Conservation (phyloP, 1,140 invertebrate genomes). For the Vollenhovia emeryi region DNA sequence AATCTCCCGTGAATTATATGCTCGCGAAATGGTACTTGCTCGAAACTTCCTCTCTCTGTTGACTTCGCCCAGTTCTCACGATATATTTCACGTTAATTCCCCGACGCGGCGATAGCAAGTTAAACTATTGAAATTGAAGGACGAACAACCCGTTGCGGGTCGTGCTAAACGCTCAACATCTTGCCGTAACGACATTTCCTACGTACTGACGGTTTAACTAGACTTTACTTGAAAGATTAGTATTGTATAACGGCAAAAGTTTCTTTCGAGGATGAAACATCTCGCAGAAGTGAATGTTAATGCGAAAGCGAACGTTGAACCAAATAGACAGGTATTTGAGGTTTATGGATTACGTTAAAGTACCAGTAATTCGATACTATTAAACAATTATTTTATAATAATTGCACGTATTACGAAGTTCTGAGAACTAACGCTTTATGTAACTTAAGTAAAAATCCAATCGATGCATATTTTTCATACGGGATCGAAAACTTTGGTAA, state of each 20-base stretch:
- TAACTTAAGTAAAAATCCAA: background rate
- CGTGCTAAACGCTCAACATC: slow-evolving; percentile 34
- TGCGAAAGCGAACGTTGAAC: background rate
- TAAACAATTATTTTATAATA: background rate
- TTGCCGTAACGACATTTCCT: slow-evolving; percentile 53
- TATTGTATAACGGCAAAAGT: background rate
- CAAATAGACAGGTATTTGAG: background rate
- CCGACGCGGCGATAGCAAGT: slow-evolving; percentile 3
- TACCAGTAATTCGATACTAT: background rate
- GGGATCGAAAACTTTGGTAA: too few relatives aligned
- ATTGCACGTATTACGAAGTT: background rate
- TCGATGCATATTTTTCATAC: background rate
- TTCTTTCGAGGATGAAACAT: background rate
- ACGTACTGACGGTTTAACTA: slow-evolving; percentile 5
- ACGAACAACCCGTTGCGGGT: slow-evolving; percentile 34
- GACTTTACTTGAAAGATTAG: background rate
- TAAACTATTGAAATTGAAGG: slow-evolving; percentile 43
- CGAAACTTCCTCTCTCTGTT: slow-evolving; percentile 18
- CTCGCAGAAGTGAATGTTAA: background rate
- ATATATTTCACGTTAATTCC: slow-evolving; percentile 51
- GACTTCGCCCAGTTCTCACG: slow-evolving; percentile 2
- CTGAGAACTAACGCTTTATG: background rate
- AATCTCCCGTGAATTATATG: slow-evolving; percentile 37
- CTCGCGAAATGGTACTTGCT: slow-evolving; percentile 20
- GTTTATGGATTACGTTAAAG: background rate